These are phyloP conservation scores for Drosophila kanapiae DNA, from an alignment of 1,140 invertebrate species.

Conservation along the genomic window DNA sequence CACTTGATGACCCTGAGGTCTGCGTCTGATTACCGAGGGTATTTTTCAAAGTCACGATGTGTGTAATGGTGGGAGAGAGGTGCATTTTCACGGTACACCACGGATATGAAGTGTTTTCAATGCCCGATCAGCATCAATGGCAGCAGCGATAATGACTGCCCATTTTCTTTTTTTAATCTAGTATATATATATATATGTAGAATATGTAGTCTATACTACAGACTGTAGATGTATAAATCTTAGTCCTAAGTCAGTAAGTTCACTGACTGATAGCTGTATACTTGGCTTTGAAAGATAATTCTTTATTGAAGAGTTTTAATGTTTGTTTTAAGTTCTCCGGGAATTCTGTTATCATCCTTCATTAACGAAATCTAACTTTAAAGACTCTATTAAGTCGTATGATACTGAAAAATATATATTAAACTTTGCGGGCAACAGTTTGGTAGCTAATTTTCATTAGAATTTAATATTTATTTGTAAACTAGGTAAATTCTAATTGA, in stretches of 20 bases:
- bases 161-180: not conserved
- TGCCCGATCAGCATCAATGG: slow-evolving; percentile 14
- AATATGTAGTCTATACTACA: not conserved
- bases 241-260: not conserved
- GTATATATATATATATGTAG: not conserved
- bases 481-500: too few species aligned
- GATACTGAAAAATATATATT: too few species aligned
- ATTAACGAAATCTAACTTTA: too few species aligned
- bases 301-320: too few species aligned
- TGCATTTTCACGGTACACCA: slow-evolving; percentile 1
- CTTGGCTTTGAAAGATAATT: too few species aligned
- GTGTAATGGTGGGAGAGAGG: not conserved
- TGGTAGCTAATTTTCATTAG: too few species aligned
- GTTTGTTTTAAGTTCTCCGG: too few species aligned
- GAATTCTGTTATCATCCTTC: too few species aligned
- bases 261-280: too few species aligned
- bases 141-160: not conserved
- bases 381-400: too few species aligned
- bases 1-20: slow-evolving; percentile 36
- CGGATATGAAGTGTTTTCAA: slow-evolving; percentile 8
- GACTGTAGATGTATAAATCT: not conserved
- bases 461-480: too few species aligned
- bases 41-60: slow-evolving; percentile 45
- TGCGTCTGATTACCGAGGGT: slow-evolving; percentile 8
- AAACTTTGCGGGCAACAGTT: too few species aligned